phyloP scores from a whole-genome alignment of 2,113 vertebrate species.

The Oreochromis niloticus region DNA sequence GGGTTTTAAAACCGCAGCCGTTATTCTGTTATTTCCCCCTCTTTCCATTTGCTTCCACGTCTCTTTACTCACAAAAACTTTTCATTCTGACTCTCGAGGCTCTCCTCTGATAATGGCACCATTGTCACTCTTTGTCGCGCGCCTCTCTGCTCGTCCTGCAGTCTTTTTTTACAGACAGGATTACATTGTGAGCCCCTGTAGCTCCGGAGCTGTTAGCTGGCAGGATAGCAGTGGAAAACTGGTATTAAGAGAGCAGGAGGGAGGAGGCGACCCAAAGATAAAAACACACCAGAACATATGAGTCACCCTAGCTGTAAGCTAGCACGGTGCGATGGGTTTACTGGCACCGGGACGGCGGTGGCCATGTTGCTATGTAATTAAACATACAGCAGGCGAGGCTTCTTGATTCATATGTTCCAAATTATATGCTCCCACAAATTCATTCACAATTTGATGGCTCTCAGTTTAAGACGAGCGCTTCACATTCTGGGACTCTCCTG shows the following conservation, averaged over 20 bases:
- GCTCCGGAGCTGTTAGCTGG: constrained; percentile 19
- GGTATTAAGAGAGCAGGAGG: constrained; percentile 11
- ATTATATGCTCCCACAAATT: constrained; percentile 13
- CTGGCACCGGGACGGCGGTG: constrained; percentile 10
- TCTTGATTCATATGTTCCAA: constrained; percentile 26
- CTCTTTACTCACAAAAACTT: neutral
- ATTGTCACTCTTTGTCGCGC: neutral
- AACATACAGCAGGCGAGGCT: constrained; percentile 12
- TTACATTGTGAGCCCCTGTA: neutral
- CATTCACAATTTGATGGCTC: constrained; percentile 7
- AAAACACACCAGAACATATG: constrained; percentile 59
- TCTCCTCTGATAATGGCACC: neutral
- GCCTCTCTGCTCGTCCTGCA: neutral
- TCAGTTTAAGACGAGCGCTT: neutral
- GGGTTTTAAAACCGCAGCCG: neutral
- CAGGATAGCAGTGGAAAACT: constrained; percentile 48
- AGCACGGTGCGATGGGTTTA: neutral
- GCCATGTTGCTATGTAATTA: constrained; percentile 65
- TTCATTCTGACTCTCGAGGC: neutral
- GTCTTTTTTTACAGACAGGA: neutral
- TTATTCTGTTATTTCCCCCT: neutral
- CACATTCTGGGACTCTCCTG: neutral
- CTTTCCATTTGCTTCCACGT: neutral
- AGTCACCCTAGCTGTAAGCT: constrained; percentile 39
- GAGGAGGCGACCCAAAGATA: constrained; percentile 45